Evolutionary conservation across 1,140 invertebrate species (phyloP), one percentile per base, ranked within the genome.

Genomic region (Nixonia krombeini): DNA sequence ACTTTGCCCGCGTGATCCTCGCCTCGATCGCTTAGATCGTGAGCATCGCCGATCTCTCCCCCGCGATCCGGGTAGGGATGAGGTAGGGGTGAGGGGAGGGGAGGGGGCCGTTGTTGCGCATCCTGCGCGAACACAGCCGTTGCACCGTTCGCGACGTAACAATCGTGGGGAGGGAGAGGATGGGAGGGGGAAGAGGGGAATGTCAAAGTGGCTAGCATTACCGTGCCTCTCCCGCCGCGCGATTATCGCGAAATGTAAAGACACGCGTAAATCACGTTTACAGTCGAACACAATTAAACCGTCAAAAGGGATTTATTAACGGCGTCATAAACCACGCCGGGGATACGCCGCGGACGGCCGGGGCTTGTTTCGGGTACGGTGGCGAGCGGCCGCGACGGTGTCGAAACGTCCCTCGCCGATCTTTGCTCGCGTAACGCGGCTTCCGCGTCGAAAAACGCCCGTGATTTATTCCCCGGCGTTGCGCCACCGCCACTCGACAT

Each of bases 1-100:
- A 77, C 77, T 75, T 66, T 62, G 64, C 45, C 62, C 62, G 62
- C 62, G 49, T 59, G 63, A 66, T 59, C 55, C 46, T 42, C 29
- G 44, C 42, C 47, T 47, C 42, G 46, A 57, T 52, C 49, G 26
- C 17, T 5, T 18, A 42, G 33, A 35, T 13, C 33, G 33, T 15
- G 33, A 10, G 40, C 9, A 42, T 42, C 40, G 12, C 40, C n/a
- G n/a, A n/a, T n/a, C n/a, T n/a, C n/a, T n/a, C n/a, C n/a, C n/a
- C n/a, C n/a, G n/a, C n/a, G n/a, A n/a, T n/a, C n/a, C n/a, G n/a
- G n/a, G n/a, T n/a, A n/a, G n/a, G n/a, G n/a, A n/a, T n/a, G n/a
- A n/a, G n/a, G n/a, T n/a, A n/a, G n/a, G n/a, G n/a, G n/a, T n/a
- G n/a, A n/a, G n/a, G n/a, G n/a, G n/a, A n/a, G n/a, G n/a, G n/a